These are phyloP conservation scores for Passer montanus DNA, from an alignment of 2,113 vertebrate genomes.

Conservation along the genomic window DNA sequence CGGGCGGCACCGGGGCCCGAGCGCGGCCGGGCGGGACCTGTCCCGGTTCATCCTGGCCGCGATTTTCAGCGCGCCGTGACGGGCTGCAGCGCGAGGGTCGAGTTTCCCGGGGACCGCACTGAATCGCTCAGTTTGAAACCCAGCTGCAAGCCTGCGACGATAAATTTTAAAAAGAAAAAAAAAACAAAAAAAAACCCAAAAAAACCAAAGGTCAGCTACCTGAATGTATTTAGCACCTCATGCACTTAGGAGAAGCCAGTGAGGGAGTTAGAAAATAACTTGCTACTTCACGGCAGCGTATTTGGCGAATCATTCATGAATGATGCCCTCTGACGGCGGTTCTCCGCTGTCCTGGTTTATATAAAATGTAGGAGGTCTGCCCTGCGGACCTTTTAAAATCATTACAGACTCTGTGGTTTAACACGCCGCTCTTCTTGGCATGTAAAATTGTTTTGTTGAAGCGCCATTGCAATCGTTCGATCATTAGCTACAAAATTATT, in stretches of 20 bases:
- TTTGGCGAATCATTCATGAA: not conserved
- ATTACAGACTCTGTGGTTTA: not conserved
- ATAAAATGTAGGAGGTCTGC: not conserved
- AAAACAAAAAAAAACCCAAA: not conserved
- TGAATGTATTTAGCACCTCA: not conserved
- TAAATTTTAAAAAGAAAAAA: no score
- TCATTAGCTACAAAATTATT: not conserved
- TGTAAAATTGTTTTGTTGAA: not conserved
- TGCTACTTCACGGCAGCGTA: not conserved
- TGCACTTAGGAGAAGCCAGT: not conserved
- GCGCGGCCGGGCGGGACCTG: not conserved
- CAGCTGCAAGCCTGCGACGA: not conserved
- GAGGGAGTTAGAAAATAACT: conserved; percentile 15
- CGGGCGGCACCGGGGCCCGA: not conserved
- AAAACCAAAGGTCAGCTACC: no score
- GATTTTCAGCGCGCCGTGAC: not conserved
- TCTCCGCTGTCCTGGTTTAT: not conserved
- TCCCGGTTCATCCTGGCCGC: not conserved
- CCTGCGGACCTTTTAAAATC: not conserved
- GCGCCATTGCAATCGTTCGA: not conserved
- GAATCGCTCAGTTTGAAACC: not conserved
- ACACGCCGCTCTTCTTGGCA: not conserved
- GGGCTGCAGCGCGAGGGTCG: not conserved
- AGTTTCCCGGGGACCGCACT: not conserved
- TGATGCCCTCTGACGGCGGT: not conserved